These are phyloP conservation scores for Globodera rostochiensis DNA, from an alignment of 1,140 invertebrate genomes.

Conservation along the genomic window DNA sequence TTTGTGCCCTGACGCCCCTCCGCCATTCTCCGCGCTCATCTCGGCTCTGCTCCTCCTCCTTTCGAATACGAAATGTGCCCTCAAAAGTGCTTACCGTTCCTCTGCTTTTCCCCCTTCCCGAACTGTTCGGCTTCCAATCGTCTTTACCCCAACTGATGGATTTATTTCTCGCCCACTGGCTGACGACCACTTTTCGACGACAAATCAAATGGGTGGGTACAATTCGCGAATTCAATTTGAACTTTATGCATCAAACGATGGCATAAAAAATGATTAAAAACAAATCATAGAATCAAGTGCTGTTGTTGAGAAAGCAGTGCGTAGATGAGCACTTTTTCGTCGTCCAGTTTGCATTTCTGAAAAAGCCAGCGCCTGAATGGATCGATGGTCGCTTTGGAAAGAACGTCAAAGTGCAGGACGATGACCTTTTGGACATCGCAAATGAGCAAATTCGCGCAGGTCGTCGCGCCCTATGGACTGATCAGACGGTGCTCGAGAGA, in stretches of 20 bases:
- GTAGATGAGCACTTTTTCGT: not conserved
- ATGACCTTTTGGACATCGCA: not conserved
- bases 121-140: not conserved
- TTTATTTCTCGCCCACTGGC: slow-evolving; percentile 4
- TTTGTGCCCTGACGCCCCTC: not conserved
- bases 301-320: slow-evolving; percentile 2
- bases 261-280: no score
- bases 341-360: not conserved
- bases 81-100: not conserved
- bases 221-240: not conserved
- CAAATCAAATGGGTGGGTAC: not conserved
- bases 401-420: not conserved
- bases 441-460: not conserved
- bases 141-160: not conserved
- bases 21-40: not conserved
- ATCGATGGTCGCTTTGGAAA: no score
- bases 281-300: slow-evolving; percentile 1
- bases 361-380: not conserved
- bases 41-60: not conserved
- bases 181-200: not conserved
- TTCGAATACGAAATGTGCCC: not conserved
- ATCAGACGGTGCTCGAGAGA: not conserved
- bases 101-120: slow-evolving; percentile 3
- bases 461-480: slow-evolving; percentile 4
- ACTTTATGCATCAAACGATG: not conserved